Evolutionary conservation across 2,888 invertebrate species (phyloP), one percentile per base, ranked within the genome.

Genomic region (Diachrysia chrysitis): DNA sequence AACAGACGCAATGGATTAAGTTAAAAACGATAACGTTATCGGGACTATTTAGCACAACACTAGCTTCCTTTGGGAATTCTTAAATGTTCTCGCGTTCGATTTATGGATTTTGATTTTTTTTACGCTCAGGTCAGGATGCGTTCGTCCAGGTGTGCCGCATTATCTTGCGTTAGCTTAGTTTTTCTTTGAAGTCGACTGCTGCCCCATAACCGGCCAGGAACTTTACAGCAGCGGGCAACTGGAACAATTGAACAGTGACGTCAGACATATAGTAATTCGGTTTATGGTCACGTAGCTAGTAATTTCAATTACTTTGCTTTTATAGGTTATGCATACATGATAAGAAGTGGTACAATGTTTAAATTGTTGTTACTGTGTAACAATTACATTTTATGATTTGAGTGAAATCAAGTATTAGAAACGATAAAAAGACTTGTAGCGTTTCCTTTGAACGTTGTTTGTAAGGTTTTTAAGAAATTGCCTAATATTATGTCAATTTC

Each of bases 161-260:
- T 78, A 63, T 69, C 48, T 63, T 70, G 71, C 70, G 79, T 65
- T 73, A 76, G 82, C 76, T 85, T 73, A 83, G 83, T 79, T 79
- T 78, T 79, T 72, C 63, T 65, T 81, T 72, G 87, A 90, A 93
- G 89, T 94, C 93, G 81, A 94, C 87, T 69, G 93, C 95, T 79
- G 93, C 92, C 74, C 94, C 93, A 89, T 93, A 93, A 79, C 94
- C 93, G 83, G 88, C 85, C 74, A 93, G 93, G 87, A 90, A 91
- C 88, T 90, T 89, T 81, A 90, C 90, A 87, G 92, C 91, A 84
- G 88, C 90, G 73, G 90, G 90, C 87, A 92, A 89, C 95, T 95
- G 93, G 68, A 95, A 95, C 95, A 94, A 94, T 88, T 71, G 82
- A 89, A 73, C 48, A 23, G 16, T 85, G 73, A 87, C 85, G 86